phyloP scores from a whole-genome alignment of 1,140 invertebrate species.

The Dendroctonus valens region DNA sequence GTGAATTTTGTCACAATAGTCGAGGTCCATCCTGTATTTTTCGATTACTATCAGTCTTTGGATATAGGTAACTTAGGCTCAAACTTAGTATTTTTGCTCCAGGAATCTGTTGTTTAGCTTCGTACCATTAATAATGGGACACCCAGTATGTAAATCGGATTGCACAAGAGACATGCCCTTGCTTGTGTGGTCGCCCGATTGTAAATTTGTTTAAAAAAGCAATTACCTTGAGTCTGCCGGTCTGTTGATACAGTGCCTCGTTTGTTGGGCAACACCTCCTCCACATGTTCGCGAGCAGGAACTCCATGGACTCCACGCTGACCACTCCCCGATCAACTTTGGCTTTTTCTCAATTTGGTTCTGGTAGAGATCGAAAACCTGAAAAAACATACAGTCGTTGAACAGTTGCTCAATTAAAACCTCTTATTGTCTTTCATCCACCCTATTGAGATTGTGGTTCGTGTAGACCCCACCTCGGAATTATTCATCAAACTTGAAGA shows the following conservation, averaged over 20 bases:
- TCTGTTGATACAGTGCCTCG: slow-evolving; percentile 53
- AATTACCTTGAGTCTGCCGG: slow-evolving; percentile 43
- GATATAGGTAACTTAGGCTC: too few species aligned
- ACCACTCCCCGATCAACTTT: slow-evolving; percentile 52
- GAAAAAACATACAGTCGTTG: slow-evolving; percentile 7
- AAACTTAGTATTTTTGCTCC: too few species aligned
- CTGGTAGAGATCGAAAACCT: slow-evolving; percentile 47
- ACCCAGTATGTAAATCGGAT: too few species aligned
- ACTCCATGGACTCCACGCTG: slow-evolving; percentile 58
- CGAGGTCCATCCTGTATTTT: too few species aligned
- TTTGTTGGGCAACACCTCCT: slow-evolving; percentile 58
- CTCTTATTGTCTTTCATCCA: neutral
- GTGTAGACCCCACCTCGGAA: neutral
- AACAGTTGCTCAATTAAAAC: too few species aligned
- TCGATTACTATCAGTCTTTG: too few species aligned
- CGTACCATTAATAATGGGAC: too few species aligned
- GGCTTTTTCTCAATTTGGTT: slow-evolving; percentile 43
- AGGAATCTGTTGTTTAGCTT: too few species aligned
- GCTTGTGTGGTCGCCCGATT: neutral
- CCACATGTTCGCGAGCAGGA: slow-evolving; percentile 59
- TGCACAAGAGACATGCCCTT: too few species aligned
- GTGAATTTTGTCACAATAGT: too few species aligned
- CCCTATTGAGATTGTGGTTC: neutral
- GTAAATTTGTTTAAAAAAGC: neutral
- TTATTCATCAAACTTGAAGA: slow-evolving; percentile 18